Evolutionary conservation across 2,888 invertebrate species (phyloP), one percentile per base, ranked within the genome.

Genomic region (Villa cingulata): DNA sequence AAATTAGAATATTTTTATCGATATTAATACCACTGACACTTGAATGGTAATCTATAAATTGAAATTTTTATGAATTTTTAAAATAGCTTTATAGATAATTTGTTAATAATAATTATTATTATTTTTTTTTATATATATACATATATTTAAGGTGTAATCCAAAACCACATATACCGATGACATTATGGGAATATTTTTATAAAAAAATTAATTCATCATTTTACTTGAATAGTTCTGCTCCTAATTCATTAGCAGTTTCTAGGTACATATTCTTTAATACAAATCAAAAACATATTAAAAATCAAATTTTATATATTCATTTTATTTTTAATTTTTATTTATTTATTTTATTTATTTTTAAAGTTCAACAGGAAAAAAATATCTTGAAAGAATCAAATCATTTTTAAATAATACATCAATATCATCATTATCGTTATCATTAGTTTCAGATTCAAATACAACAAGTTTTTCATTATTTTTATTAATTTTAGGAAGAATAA

Each of bases 141-240:
- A 53, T 56, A 17, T 50, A 52, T 41, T 55, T 54, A 5, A 58
- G 70, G 66, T 74, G 74, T 71, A 66, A 69, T 27, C 68, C 73
- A 12, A 70, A 70, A 53, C 68, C 70, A 12, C 70, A 72, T 49
- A 66, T 74, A 41, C 59, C 74, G 17, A 70, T 72, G 49, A 59
- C 70, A 38, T 59, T 78, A 3, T 77, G 78, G 76, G 78, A 78
- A 55, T 73, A 74, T 57, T 74, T 75, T 56, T 74, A 77, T 56
- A 72, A 74, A 47, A 69, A 72, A 57, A 62, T 78, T 5, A 74
- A 77, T 57, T 70, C 71, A 34, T 69, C 72, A 3, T 77, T 76
- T 56, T 64, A 72, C 49, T 57, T 72, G 15, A 65, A 70, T 19
- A 70, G 70, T 23, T 58, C 70, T n/a, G 65, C 73, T 0, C 60